Percentiles rank a stretch among this genome's conserved stretches.
Evolutionary conservation across 2,888 invertebrate species (phyloP).

Genomic region (Leptinotarsa tumamoca): DNA sequence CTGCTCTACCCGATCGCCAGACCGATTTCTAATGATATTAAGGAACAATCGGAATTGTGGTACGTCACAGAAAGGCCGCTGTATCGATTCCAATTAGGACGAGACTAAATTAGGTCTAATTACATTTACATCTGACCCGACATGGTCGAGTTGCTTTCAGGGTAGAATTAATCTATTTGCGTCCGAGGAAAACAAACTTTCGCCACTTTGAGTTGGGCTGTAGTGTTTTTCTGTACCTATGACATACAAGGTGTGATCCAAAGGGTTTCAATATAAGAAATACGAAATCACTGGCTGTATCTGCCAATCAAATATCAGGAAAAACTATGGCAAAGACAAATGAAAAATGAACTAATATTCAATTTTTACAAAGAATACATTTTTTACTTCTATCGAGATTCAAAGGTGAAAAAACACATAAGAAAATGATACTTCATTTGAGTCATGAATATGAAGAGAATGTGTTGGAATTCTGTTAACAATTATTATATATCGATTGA

Average conservation of each 20-base stretch:
- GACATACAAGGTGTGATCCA: background rate
- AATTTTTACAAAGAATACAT: too few species aligned
- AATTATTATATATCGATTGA: too few species aligned
- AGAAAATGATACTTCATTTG: too few species aligned
- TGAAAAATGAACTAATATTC: too few species aligned
- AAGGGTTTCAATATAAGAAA: background rate
- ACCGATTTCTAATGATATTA: background rate
- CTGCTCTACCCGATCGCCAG: background rate
- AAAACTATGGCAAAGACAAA: too few species aligned
- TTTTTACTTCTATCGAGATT: too few species aligned
- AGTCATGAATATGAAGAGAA: too few species aligned
- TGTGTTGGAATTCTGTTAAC: too few species aligned
- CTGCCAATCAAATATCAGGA: too few species aligned
- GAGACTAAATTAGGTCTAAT: slow-evolving; percentile 46
- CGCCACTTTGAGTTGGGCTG: background rate
- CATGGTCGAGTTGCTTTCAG: slow-evolving; percentile 19
- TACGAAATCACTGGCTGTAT: too few species aligned
- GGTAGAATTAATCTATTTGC: slow-evolving; percentile 17
- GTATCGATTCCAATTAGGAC: slow-evolving; percentile 46
- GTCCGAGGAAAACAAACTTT: background rate
- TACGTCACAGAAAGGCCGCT: slow-evolving; percentile 18
- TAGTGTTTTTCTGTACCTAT: background rate
- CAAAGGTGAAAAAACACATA: too few species aligned
- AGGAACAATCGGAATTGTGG: slow-evolving; percentile 6
- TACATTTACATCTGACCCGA: slow-evolving; percentile 39